Conservation (phyloP, 2,888 invertebrate species). For the Hartigia nigra region DNA sequence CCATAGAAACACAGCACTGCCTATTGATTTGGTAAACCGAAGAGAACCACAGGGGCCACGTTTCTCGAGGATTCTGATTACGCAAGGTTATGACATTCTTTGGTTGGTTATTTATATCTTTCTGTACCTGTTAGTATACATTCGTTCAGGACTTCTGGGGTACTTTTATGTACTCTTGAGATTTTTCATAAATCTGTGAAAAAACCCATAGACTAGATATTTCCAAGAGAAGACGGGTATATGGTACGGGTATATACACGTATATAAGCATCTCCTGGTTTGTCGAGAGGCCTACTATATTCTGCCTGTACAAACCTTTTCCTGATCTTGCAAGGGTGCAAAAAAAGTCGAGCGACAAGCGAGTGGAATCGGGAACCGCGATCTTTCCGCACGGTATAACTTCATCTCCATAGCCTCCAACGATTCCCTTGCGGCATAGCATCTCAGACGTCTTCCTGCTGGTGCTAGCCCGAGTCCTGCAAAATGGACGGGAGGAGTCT, state of each 20-base stretch:
- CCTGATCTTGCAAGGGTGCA: neutral
- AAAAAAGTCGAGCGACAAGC: constrained; percentile 12
- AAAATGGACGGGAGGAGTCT: constrained; percentile 8
- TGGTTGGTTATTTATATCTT: neutral
- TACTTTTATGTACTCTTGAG: neutral
- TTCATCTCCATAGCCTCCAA: neutral
- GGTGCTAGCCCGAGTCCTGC: neutral
- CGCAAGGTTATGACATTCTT: neutral
- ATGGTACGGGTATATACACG: neutral
- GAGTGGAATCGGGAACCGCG: constrained; percentile 18
- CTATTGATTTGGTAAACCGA: neutral
- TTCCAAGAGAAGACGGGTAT: neutral
- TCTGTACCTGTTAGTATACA: neutral
- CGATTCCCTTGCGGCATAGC: neutral
- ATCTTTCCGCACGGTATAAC: constrained; percentile 17
- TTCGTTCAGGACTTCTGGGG: neutral
- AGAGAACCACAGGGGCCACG: neutral
- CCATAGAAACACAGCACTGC: neutral
- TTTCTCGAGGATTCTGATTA: neutral
- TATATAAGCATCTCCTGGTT: neutral
- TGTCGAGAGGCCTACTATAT: neutral
- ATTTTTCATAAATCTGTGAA: neutral
- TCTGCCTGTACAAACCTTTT: neutral
- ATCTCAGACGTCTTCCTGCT: neutral
- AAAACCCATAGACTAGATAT: neutral